Percentiles rank a stretch among this genome's conserved stretches.
Evolutionary conservation across 2,888 invertebrate genomes (phyloP).

Genomic region (Trichopria drosophilae): DNA sequence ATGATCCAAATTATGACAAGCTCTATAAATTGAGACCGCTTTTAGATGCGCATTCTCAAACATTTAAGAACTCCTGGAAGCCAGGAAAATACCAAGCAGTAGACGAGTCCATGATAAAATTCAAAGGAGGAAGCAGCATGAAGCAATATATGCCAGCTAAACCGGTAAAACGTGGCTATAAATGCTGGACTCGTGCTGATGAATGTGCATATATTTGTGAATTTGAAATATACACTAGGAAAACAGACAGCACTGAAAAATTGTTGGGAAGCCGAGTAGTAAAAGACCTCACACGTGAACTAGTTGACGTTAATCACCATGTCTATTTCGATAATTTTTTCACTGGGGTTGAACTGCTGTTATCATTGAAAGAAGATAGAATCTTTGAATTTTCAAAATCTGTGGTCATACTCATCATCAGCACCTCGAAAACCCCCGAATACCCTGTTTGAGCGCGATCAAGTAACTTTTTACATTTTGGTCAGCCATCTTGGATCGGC

Average conservation of each 20-base stretch:
- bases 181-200: too few species aligned
- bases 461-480: too few species aligned
- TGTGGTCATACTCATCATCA: too few species aligned
- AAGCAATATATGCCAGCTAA: too few species aligned
- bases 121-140: slow-evolving; percentile 8
- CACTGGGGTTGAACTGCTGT: slow-evolving; percentile 37
- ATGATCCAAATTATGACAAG: slow-evolving; percentile 9
- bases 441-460: too few species aligned
- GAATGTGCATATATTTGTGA: slow-evolving; percentile 13
- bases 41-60: neutral
- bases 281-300: slow-evolving; percentile 34
- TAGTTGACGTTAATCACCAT: slow-evolving; percentile 36
- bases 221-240: slow-evolving; percentile 45
- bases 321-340: slow-evolving; percentile 45
- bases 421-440: too few species aligned
- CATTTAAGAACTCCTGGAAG: slow-evolving; percentile 8
- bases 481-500: too few species aligned
- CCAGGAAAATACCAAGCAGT: too few species aligned
- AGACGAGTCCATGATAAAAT: slow-evolving; percentile 8
- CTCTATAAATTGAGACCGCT: slow-evolving; percentile 20
- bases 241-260: slow-evolving; percentile 35
- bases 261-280: slow-evolving; percentile 40
- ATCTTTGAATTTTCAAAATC: too few species aligned
- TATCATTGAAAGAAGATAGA: slow-evolving; percentile 32
- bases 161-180: too few species aligned